phyloP scores from a whole-genome alignment of 2,797 vertebrate species.

The Anomalospiza imberbis region DNA sequence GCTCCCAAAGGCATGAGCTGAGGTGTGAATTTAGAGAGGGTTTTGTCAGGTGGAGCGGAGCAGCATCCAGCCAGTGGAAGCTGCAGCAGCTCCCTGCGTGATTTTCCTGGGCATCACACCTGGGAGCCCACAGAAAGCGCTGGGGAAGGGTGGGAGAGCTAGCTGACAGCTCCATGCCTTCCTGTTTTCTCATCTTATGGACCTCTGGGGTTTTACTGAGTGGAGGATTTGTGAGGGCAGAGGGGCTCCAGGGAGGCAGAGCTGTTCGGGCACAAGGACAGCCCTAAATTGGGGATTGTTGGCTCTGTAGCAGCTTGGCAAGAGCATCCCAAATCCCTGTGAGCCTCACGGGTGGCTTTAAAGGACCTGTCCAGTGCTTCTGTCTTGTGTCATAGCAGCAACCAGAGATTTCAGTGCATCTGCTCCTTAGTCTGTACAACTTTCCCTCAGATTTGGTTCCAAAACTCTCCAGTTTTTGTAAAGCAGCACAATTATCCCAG shows the following conservation, averaged over 20 bases:
- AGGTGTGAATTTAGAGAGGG: not conserved
- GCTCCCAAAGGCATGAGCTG: rapidly evolving
- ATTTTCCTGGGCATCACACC: not conserved
- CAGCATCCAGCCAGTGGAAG: rapidly evolving
- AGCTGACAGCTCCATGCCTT: not conserved
- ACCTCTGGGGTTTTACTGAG: not conserved
- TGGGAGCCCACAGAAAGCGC: rapidly evolving
- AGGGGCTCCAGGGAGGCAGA: not conserved
- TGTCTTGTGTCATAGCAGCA: constrained; percentile 13
- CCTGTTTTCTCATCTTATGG: not conserved
- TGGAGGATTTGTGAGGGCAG: not conserved
- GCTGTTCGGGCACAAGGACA: not conserved
- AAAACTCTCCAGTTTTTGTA: not conserved
- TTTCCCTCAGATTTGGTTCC: not conserved
- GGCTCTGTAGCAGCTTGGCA: not conserved
- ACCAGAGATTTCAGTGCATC: not conserved
- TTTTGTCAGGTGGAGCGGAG: not conserved
- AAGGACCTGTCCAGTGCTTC: not conserved
- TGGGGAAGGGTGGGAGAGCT: not conserved
- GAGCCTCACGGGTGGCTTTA: not conserved
- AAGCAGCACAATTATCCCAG: not conserved
- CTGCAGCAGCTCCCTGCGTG: not conserved
- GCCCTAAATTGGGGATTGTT: rapidly evolving
- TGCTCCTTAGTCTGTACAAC: not conserved
- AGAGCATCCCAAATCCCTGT: not conserved